Evolutionary conservation across 2,797 vertebrate species (phyloP), one percentile per base, ranked within the genome.

Genomic region (Eremophila alpestris): DNA sequence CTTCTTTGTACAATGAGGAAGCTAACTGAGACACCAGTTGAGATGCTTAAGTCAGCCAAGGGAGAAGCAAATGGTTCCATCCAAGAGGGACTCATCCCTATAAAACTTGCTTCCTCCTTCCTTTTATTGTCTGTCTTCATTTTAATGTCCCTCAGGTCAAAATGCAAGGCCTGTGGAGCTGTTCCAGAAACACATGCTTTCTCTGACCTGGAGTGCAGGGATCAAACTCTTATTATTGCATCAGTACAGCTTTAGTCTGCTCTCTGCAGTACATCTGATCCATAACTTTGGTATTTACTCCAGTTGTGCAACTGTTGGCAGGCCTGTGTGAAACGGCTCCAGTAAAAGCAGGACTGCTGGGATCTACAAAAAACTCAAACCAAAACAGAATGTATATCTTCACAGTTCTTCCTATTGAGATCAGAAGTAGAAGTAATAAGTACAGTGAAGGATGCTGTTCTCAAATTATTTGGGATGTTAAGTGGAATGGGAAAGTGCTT

Each of bases 281-380:
- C 41, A 7, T 46, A 83, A 70, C 45, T 78, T 93, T 76, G 69
- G 65, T 85, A 75, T 94, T 92, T 91, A 81, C 23, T 74, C 46
- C 79, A 63, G 16, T 81, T 88, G 73, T 0, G 0, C 73, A 89
- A 71, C 41, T 67, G 32, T 52, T 90, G 82, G 76, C 76, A 91
- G 63, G n/a, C 29, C 63, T 75, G 38, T 60, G 65, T 91, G 89
- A 93, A 87, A 62, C 36, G 34, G 73, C 76, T 91, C 73, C 92
- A 94, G 76, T 55, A 88, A 95, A 94, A 96, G 83, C 76, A 95
- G 89, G 41, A 95, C 79, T 93, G 76, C 87, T 94, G 92, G 22
- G 85, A 91, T 59, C 63, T 90, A 78, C 40, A 21, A 67, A 93
- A 78, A 91, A 88, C 55, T 89, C 73, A 93, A 88, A 91, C 21